Evolutionary conservation across 2,888 invertebrate species (phyloP).

Genomic region (Yponomeuta sedellus): DNA sequence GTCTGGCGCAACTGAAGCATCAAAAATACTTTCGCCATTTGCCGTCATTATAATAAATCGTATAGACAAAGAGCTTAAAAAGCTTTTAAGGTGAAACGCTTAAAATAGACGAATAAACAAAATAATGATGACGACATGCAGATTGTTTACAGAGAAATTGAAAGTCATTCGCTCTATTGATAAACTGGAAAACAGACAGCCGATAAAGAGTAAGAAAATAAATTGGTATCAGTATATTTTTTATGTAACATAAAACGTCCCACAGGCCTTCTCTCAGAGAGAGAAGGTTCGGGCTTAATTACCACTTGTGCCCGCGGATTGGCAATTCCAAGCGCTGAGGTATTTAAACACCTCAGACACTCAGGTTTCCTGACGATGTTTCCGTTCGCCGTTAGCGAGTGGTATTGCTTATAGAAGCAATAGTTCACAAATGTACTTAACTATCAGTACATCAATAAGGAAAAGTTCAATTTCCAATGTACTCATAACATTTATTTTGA

Average conservation of each 20-base stretch:
- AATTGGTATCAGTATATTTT: neutral
- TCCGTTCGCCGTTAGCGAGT: too few species aligned
- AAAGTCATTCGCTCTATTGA: conserved; percentile 1
- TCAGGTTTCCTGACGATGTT: too few species aligned
- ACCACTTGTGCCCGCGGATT: too few species aligned
- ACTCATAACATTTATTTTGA: neutral
- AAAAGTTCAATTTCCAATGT: neutral
- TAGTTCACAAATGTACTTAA: too few species aligned
- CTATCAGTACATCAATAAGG: neutral
- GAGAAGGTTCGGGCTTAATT: too few species aligned
- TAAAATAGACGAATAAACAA: conserved; percentile 1
- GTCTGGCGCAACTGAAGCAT: neutral
- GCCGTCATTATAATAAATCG: conserved; percentile 12
- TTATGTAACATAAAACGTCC: too few species aligned
- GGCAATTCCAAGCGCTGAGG: too few species aligned
- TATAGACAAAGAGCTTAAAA: conserved; percentile 12
- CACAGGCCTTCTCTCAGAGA: too few species aligned
- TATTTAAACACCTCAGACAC: too few species aligned
- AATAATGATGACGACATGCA: conserved; percentile 1
- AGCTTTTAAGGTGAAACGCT: conserved; percentile 14
- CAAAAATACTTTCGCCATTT: conserved; percentile 7
- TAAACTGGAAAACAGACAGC: neutral
- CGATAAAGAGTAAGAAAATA: neutral
- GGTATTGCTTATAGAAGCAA: neutral
- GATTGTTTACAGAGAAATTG: conserved; percentile 8